A percentile compares a stretch with the other conserved stretches of the same genome.
These are phyloP conservation scores for Calameuta pallipes DNA, from an alignment of 2,888 invertebrate genomes.

Conservation along the genomic window DNA sequence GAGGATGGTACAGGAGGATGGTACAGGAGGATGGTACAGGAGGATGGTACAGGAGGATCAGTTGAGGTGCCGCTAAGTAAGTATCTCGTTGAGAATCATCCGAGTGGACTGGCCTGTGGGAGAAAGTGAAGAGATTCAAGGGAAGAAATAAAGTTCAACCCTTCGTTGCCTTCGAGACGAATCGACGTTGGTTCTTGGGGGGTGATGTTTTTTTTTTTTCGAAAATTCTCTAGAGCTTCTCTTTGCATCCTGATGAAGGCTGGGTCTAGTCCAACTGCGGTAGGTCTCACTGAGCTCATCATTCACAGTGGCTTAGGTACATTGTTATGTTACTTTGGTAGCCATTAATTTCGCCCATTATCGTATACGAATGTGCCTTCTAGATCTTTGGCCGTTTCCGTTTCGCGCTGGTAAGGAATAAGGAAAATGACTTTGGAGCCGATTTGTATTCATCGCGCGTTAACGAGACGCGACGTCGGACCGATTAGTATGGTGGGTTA, in stretches of 20 bases:
- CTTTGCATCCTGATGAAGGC: neutral
- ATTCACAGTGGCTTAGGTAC: neutral
- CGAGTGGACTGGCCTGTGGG: neutral
- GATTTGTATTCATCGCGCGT: neutral
- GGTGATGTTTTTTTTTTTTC: neutral
- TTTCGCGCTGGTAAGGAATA: neutral
- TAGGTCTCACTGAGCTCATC: neutral
- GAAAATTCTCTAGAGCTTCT: neutral
- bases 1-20: too few species aligned
- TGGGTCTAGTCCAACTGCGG: neutral
- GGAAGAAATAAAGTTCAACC: neutral
- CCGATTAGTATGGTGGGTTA: neutral
- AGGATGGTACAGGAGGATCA: neutral
- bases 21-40: too few species aligned
- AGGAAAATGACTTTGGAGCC: neutral
- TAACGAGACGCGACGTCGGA: neutral
- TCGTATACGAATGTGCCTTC: neutral
- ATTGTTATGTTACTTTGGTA: neutral
- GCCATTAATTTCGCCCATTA: slow-evolving; percentile 1
- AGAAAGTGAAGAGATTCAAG: neutral
- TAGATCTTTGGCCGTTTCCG: neutral
- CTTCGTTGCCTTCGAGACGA: neutral
- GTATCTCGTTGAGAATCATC: neutral
- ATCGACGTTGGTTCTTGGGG: neutral
- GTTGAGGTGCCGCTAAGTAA: neutral